phyloP scores from a whole-genome alignment of 2,113 vertebrate genomes.

The Pao palembangensis region DNA sequence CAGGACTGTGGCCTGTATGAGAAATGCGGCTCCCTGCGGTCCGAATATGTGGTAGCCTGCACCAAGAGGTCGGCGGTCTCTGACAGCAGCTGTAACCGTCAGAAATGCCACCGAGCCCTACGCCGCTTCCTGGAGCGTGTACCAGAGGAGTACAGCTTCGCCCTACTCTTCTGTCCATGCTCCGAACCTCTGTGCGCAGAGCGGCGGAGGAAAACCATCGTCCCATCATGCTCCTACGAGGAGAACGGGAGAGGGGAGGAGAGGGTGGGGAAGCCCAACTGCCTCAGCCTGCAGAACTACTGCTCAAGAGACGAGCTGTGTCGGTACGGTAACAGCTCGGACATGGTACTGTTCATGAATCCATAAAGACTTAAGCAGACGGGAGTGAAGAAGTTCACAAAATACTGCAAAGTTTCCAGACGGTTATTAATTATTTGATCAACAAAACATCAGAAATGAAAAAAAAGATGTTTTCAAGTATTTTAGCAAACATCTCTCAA shows the following conservation, averaged over 20 bases:
- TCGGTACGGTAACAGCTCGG: conserved; percentile 72
- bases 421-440: no score
- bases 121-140: conserved; percentile 90
- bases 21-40: conserved; percentile 88
- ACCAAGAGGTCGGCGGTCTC: conserved; percentile 70
- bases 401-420: background rate
- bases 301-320: conserved; percentile 88
- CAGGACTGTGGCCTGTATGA: conserved; percentile 85
- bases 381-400: no score
- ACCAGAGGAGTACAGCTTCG: conserved; percentile 83
- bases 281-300: conserved; percentile 81
- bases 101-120: conserved; percentile 84
- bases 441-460: no score
- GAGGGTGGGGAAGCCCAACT: conserved; percentile 79
- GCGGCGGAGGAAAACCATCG: conserved; percentile 91
- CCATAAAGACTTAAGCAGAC: background rate
- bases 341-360: background rate
- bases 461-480: no score
- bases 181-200: conserved; percentile 85
- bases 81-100: conserved; percentile 80
- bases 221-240: conserved; percentile 87
- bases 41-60: conserved; percentile 86
- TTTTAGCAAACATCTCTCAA: no score
- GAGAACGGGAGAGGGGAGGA: conserved; percentile 70
- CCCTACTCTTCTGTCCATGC: conserved; percentile 90